Percentiles rank a stretch among this genome's conserved stretches.
Evolutionary conservation across 2,113 vertebrate genomes (phyloP).

Genomic region (Thomomys bottae): DNA sequence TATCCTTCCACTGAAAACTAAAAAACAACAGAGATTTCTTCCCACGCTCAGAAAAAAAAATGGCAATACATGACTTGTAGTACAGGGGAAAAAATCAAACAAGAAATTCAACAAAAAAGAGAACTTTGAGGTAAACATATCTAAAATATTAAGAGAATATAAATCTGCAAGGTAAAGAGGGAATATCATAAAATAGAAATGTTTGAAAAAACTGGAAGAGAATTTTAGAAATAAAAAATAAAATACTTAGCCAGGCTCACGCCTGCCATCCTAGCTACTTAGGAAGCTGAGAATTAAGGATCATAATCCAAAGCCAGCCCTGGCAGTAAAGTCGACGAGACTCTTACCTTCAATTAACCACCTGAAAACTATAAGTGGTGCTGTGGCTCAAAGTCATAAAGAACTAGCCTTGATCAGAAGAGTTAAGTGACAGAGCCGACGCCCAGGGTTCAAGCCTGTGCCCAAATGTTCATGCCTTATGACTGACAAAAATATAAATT

Average conservation of each 20-base stretch:
- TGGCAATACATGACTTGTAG: background rate
- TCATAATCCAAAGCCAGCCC: too few relatives aligned
- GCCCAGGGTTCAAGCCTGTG: too few relatives aligned
- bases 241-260: background rate
- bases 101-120: background rate
- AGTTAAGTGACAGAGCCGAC: too few relatives aligned
- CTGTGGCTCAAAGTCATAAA: too few relatives aligned
- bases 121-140: background rate
- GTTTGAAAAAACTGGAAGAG: background rate
- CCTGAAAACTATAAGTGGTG: too few relatives aligned
- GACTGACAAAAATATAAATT: background rate
- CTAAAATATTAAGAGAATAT: slow-evolving; percentile 1
- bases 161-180: background rate
- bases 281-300: too few relatives aligned
- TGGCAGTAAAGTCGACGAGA: too few relatives aligned
- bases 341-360: too few relatives aligned
- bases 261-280: too few relatives aligned
- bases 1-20: background rate
- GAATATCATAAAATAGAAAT: background rate
- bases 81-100: background rate
- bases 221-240: background rate
- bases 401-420: too few relatives aligned
- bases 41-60: background rate
- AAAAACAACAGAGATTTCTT: background rate
- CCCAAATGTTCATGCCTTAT: too few relatives aligned